A percentile compares a stretch with the other conserved stretches of the same genome.
These are phyloP conservation scores for Napeogenes sylphis DNA, from an alignment of 2,888 invertebrate genomes.

Conservation along the genomic window DNA sequence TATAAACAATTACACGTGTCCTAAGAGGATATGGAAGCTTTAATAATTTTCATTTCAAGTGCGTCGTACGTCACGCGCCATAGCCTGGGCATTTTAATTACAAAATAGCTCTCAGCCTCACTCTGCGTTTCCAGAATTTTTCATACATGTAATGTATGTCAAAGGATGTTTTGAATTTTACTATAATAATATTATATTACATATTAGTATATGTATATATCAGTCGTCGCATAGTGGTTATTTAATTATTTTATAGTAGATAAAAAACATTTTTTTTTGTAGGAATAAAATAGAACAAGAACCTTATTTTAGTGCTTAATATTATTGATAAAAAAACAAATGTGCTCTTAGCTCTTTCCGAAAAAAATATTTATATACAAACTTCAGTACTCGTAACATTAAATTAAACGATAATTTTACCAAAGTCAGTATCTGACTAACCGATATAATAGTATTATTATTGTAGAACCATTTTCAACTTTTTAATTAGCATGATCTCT, in stretches of 20 bases:
- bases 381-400: no score
- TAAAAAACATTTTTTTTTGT: no score
- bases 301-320: no score
- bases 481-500: no score
- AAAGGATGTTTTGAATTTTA: constrained; percentile 47
- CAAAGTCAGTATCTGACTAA: no score
- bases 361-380: neutral
- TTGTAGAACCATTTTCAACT: no score
- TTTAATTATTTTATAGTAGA: constrained; percentile 5
- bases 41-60: constrained; percentile 23
- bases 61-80: constrained; percentile 35
- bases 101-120: constrained; percentile 49
- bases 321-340: neutral
- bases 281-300: no score
- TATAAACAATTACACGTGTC: neutral
- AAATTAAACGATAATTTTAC: no score
- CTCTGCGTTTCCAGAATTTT: constrained; percentile 52
- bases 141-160: constrained; percentile 46
- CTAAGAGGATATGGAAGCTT: constrained; percentile 16
- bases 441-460: no score
- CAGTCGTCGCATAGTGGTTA: neutral
- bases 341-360: neutral
- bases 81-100: constrained; percentile 60
- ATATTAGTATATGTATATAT: constrained; percentile 8
- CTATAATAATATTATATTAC: constrained; percentile 29